Evolutionary conservation across 37 sponge, comb jelly and placozoan species (phyloP).

Genomic region (Aplysina aerophoba): DNA sequence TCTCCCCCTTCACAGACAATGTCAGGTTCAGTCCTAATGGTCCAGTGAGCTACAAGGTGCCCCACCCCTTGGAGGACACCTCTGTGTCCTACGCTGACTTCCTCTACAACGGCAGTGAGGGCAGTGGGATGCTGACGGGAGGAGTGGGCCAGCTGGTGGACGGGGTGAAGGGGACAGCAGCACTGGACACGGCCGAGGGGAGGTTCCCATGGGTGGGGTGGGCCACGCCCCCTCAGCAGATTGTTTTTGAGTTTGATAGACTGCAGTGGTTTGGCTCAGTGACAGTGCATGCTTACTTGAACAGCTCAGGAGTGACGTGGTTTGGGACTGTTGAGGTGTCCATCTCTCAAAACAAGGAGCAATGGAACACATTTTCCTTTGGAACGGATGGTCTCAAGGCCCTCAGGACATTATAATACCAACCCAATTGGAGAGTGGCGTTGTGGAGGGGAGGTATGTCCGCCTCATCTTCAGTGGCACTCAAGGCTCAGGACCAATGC

Average conservation of each 20-base stretch:
- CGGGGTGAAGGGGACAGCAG: neutral
- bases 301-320: neutral
- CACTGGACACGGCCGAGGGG: neutral
- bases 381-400: neutral
- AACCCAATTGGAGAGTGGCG: neutral
- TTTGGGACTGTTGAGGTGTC: neutral
- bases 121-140: neutral
- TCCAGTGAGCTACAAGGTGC: neutral
- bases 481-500: neutral
- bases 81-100: neutral
- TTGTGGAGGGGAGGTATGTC: neutral
- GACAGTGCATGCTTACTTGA: neutral
- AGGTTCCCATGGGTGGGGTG: conserved; percentile 14
- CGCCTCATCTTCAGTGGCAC: neutral
- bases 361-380: neutral
- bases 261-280: neutral
- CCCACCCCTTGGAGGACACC: neutral
- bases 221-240: neutral
- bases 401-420: neutral
- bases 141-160: conserved; percentile 11
- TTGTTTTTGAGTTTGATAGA: neutral
- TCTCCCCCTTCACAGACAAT: neutral
- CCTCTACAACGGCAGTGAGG: neutral
- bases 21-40: neutral
- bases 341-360: neutral